phyloP scores from a whole-genome alignment of 1,140 invertebrate species.

The Pseudomyrmex cubaensis region DNA sequence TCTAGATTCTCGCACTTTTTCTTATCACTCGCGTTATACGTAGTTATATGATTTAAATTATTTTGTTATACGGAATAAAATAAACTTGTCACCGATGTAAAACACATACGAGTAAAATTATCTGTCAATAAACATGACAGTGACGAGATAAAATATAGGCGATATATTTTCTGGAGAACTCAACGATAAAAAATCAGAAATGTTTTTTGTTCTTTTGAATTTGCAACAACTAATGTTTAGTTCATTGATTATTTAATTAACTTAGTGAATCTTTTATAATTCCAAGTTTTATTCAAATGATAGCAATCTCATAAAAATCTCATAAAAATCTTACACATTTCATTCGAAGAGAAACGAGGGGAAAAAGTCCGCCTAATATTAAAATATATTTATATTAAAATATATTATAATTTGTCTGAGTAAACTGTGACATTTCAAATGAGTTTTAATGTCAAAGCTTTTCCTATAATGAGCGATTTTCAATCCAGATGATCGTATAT shows the following conservation, averaged over 20 bases:
- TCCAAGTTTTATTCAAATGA: no score
- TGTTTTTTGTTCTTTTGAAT: constrained; percentile 58
- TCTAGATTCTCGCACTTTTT: neutral
- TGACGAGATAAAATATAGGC: constrained; percentile 30
- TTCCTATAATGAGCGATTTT: constrained; percentile 44
- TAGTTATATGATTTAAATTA: constrained; percentile 67
- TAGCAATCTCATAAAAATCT: no score
- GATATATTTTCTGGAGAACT: no score
- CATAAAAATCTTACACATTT: constrained; percentile 50
- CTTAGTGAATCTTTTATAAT: no score
- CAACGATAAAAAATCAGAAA: constrained; percentile 47
- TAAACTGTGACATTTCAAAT: constrained; percentile 47
- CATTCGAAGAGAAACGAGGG: constrained; percentile 9
- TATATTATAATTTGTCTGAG: constrained; percentile 65
- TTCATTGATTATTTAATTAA: constrained; percentile 59
- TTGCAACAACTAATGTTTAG: constrained; percentile 65
- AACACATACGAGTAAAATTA: constrained; percentile 34
- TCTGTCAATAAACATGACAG: constrained; percentile 47
- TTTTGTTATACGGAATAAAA: constrained; percentile 68
- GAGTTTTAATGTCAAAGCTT: constrained; percentile 25
- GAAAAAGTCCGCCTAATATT: constrained; percentile 62
- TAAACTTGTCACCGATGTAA: constrained; percentile 54
- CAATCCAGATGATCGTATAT: neutral
- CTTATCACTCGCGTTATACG: constrained; percentile 20
- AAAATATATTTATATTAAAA: constrained; percentile 76